A percentile compares a stretch with the other conserved stretches of the same genome.
Evolutionary conservation across 2,888 invertebrate species (phyloP).

Genomic region (Chouioia cunea): DNA sequence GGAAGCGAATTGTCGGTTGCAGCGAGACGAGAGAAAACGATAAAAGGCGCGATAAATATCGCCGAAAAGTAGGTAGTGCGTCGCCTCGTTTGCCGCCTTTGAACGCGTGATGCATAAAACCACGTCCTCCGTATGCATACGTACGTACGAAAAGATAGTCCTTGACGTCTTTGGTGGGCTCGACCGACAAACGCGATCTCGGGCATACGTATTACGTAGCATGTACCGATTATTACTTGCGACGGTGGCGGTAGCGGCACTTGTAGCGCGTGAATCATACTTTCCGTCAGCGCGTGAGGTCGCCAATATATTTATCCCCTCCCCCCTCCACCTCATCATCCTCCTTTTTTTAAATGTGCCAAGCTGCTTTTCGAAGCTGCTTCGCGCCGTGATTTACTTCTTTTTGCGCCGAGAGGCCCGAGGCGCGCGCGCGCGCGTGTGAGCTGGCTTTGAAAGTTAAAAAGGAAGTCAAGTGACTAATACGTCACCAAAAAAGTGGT

Average conservation of each 20-base stretch:
- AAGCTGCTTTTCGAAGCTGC: no score
- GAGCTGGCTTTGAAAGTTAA: neutral
- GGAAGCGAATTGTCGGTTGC: no score
- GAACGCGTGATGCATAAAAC: neutral
- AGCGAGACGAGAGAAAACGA: neutral
- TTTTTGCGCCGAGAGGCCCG: no score
- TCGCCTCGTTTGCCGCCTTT: conserved; percentile 21
- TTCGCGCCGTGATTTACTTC: conserved; percentile 6
- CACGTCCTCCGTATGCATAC: no score
- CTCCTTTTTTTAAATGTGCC: no score
- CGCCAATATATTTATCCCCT: no score
- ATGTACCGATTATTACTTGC: no score
- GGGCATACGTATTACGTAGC: no score
- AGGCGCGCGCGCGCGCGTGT: neutral
- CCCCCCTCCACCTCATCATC: no score
- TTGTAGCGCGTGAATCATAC: conserved; percentile 11
- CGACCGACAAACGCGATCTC: neutral
- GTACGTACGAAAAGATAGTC: conserved; percentile 5
- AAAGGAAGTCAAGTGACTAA: conserved; percentile 30
- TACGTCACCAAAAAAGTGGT: neutral
- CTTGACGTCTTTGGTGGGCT: conserved; percentile 24
- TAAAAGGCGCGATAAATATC: conserved; percentile 29
- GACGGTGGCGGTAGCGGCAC: neutral
- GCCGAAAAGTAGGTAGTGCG: conserved; percentile 19
- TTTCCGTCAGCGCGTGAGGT: no score